Evolutionary conservation across 2,113 vertebrate genomes (phyloP).

Genomic region (Ptilorrhoa leucosticta): DNA sequence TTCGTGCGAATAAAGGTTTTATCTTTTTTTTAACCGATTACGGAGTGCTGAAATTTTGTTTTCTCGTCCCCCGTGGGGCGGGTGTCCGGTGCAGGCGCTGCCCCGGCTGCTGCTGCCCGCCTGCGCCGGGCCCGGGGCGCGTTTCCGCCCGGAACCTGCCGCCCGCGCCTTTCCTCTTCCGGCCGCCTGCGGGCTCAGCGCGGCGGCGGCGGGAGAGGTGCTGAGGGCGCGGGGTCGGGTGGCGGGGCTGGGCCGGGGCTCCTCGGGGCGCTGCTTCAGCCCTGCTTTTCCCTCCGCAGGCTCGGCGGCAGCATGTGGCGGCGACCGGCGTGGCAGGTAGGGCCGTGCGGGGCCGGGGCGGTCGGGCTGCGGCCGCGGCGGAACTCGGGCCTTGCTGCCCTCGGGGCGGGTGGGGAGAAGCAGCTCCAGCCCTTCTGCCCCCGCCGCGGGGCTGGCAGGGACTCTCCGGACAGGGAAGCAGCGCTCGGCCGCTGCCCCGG

Average conservation of each 20-base stretch:
- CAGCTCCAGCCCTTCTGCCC: neutral
- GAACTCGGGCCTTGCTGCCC: neutral
- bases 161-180: neutral
- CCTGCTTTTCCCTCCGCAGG: neutral
- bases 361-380: neutral
- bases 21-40: neutral
- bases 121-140: rapidly evolving
- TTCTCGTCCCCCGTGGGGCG: rapidly evolving
- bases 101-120: neutral
- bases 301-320: neutral
- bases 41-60: neutral
- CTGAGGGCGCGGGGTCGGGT: neutral
- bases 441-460: rapidly evolving
- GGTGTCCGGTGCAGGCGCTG: rapidly evolving
- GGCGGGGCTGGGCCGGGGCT: neutral
- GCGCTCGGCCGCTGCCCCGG: neutral
- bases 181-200: neutral
- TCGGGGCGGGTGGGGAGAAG: neutral
- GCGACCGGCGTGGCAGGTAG: conserved; percentile 32
- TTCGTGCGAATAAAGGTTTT: conserved; percentile 58
- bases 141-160: neutral
- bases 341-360: neutral
- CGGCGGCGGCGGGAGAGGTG: neutral
- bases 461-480: rapidly evolving
- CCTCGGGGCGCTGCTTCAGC: neutral